These are phyloP conservation scores for Coracopsis vasa DNA, from an alignment of 2,113 vertebrate genomes.

Conservation along the genomic window DNA sequence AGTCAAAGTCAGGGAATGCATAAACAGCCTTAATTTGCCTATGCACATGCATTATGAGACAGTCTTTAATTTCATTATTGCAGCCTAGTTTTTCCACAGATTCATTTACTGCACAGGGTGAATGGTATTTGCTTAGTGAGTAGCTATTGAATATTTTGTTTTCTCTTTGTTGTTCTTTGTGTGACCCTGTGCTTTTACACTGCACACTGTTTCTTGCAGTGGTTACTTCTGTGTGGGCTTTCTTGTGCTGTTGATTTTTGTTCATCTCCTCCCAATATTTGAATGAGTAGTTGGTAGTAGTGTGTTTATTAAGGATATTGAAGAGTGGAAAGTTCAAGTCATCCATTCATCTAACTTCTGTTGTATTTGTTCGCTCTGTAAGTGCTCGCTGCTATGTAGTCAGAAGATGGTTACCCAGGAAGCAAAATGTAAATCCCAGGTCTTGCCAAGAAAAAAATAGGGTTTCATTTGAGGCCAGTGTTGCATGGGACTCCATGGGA, in stretches of 20 bases:
- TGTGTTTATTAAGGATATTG: neutral
- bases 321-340: neutral
- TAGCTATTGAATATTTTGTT: slow-evolving; percentile 49
- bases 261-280: neutral
- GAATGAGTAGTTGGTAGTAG: neutral
- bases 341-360: fast-evolving
- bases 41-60: neutral
- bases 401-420: neutral
- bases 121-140: slow-evolving; percentile 36
- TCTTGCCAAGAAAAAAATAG: neutral
- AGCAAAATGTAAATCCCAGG: neutral
- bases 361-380: neutral
- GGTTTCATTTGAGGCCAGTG: fast-evolving
- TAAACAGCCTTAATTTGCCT: neutral
- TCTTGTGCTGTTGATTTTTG: neutral
- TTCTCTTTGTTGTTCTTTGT: slow-evolving; percentile 30
- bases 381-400: neutral
- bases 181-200: slow-evolving; percentile 16
- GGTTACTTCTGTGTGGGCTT: slow-evolving; percentile 22
- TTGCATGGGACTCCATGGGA: neutral
- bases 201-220: neutral
- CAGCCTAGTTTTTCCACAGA: slow-evolving; percentile 10
- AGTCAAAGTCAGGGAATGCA: neutral
- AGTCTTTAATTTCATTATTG: slow-evolving; percentile 50
- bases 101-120: slow-evolving; percentile 14